Evolutionary conservation across 2,888 invertebrate genomes (phyloP).

Genomic region (Lepidochrysops patricia): DNA sequence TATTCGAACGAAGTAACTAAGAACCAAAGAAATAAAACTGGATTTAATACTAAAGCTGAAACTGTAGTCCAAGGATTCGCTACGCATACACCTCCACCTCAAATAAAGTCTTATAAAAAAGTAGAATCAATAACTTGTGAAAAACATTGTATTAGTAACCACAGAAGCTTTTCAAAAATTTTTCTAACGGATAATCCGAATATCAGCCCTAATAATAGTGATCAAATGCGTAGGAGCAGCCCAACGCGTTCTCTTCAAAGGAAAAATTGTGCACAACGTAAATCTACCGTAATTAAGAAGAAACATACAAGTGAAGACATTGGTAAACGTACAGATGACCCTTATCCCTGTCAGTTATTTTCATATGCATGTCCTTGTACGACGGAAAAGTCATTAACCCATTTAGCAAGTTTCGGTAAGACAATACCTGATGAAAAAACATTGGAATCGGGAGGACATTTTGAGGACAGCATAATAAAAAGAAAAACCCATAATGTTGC

Average conservation of each 20-base stretch:
- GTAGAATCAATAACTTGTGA: conserved; percentile 32
- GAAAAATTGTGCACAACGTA: conserved; percentile 48
- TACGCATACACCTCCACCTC: conserved; percentile 42
- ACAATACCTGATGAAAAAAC: conserved; percentile 24
- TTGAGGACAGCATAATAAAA: background rate
- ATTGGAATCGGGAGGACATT: conserved; percentile 27
- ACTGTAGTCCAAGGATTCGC: conserved; percentile 50
- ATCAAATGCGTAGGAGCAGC: conserved; percentile 29
- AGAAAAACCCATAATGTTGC: background rate
- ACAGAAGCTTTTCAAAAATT: conserved; percentile 44
- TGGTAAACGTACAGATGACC: conserved; percentile 41
- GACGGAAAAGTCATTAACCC: conserved; percentile 27
- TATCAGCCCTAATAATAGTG: conserved; percentile 23
- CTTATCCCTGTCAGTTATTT: conserved; percentile 57
- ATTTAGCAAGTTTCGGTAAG: conserved; percentile 26
- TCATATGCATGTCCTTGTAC: conserved; percentile 53
- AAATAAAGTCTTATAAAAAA: conserved; percentile 33
- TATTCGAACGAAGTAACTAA: conserved; percentile 10
- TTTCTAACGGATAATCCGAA: conserved; percentile 35
- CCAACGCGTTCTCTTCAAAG: conserved; percentile 52
- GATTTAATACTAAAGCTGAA: conserved; percentile 34
- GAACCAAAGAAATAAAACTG: conserved; percentile 22
- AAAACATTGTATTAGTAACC: conserved; percentile 30
- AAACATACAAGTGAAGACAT: conserved; percentile 40
- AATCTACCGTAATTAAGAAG: conserved; percentile 39